These are phyloP conservation scores for Calcarius ornatus DNA, from an alignment of 2,113 vertebrate genomes.

Conservation along the genomic window DNA sequence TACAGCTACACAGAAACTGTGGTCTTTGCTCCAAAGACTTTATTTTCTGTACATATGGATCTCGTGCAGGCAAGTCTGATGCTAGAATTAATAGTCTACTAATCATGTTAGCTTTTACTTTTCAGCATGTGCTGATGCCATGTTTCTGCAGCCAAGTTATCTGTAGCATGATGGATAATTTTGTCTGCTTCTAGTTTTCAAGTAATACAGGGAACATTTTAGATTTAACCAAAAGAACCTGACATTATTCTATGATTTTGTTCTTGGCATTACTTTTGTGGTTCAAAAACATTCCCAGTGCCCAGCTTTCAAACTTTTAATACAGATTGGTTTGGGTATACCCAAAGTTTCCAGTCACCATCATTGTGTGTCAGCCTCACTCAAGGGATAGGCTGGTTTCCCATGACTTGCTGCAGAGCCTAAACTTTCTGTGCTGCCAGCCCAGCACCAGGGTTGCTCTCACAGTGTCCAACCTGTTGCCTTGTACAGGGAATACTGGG, in stretches of 20 bases:
- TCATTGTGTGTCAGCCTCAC: not conserved
- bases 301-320: not conserved
- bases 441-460: not conserved
- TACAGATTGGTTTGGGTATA: not conserved
- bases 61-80: not conserved
- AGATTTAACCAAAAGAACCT: conserved; percentile 13
- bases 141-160: conserved; percentile 43
- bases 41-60: not conserved
- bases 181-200: conserved; percentile 36
- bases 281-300: not conserved
- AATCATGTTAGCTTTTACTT: conserved; percentile 36
- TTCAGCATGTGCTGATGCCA: conserved; percentile 17
- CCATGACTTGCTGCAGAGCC: not conserved
- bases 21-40: not conserved
- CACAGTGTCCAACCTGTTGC: not conserved
- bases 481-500: not conserved
- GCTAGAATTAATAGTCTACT: conserved; percentile 5
- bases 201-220: not conserved
- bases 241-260: not conserved
- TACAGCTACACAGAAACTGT: not conserved
- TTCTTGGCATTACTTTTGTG: not conserved
- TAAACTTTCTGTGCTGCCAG: not conserved
- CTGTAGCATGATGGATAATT: conserved; percentile 1
- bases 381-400: not conserved
- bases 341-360: not conserved